These are phyloP conservation scores for Ginglymostoma cirratum DNA, from an alignment of 2,113 vertebrate species.

Conservation along the genomic window DNA sequence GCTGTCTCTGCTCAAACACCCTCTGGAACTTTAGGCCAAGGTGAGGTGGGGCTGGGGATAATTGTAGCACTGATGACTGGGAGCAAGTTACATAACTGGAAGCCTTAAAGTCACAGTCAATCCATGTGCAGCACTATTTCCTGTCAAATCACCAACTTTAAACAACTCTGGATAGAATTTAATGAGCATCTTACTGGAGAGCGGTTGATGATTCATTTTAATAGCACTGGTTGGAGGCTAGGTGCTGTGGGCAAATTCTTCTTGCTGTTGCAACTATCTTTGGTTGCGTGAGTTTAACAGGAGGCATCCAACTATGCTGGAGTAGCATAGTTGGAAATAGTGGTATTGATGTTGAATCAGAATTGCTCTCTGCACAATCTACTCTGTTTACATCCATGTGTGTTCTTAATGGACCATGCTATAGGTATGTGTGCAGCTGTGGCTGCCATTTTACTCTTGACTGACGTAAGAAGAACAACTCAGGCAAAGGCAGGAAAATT, in stretches of 20 bases:
- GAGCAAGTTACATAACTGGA: background rate
- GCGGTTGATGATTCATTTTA: too few species aligned
- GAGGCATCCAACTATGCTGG: background rate
- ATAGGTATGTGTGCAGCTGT: background rate
- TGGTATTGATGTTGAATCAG: background rate
- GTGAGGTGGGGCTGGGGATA: too few species aligned
- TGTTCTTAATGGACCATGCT: background rate
- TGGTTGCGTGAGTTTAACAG: background rate
- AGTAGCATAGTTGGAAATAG: background rate
- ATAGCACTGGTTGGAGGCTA: too few species aligned
- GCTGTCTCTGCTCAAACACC: too few species aligned
- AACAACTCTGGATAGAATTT: too few species aligned
- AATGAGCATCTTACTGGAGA: too few species aligned
- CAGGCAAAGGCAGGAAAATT: background rate
- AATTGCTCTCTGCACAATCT: background rate
- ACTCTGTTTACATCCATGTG: background rate
- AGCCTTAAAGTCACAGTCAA: background rate
- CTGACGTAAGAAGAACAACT: background rate
- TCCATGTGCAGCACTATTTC: background rate
- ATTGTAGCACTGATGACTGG: too few species aligned
- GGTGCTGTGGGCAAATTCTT: background rate
- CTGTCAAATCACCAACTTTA: background rate
- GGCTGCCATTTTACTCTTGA: background rate
- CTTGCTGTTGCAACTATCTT: background rate
- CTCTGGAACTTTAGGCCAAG: too few species aligned